Conservation (phyloP, 2,888 invertebrate genomes). For the Phytoseiulus persimilis region DNA sequence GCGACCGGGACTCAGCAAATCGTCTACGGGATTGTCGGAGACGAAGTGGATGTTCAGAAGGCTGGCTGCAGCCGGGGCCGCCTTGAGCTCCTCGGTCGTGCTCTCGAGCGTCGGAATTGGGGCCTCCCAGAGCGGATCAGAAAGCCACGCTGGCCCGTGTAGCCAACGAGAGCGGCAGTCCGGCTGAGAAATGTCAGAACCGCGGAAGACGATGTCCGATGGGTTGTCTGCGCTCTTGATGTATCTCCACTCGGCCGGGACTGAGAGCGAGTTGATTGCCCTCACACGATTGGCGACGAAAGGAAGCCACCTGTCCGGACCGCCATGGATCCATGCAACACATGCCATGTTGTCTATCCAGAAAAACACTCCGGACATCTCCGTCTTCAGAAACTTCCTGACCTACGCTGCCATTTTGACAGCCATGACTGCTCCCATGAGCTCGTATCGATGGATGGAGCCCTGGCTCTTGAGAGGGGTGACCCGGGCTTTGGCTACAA, state of each 20-base stretch:
- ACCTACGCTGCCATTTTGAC: neutral
- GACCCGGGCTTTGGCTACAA: neutral
- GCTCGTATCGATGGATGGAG: neutral
- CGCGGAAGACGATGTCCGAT: neutral
- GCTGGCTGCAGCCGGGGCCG: neutral
- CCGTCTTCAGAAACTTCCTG: neutral
- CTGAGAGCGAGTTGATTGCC: neutral
- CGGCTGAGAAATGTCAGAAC: neutral
- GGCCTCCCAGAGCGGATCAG: neutral
- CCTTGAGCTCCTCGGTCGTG: neutral
- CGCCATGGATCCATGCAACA: neutral
- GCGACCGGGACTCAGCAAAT: neutral
- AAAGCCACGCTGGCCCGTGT: neutral
- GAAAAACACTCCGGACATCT: neutral
- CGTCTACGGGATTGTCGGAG: too few species aligned
- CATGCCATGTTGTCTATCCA: neutral
- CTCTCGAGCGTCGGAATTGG: neutral
- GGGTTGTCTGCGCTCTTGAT: neutral
- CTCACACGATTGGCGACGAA: conserved; percentile 13
- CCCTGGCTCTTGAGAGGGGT: neutral
- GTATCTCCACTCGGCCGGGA: neutral
- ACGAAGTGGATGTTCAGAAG: neutral
- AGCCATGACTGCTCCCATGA: neutral
- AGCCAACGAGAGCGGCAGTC: neutral
- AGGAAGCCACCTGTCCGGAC: neutral